A percentile compares a stretch with the other conserved stretches of the same genome.
phyloP scores from a whole-genome alignment of 2,888 invertebrate species.

The Troides helena region DNA sequence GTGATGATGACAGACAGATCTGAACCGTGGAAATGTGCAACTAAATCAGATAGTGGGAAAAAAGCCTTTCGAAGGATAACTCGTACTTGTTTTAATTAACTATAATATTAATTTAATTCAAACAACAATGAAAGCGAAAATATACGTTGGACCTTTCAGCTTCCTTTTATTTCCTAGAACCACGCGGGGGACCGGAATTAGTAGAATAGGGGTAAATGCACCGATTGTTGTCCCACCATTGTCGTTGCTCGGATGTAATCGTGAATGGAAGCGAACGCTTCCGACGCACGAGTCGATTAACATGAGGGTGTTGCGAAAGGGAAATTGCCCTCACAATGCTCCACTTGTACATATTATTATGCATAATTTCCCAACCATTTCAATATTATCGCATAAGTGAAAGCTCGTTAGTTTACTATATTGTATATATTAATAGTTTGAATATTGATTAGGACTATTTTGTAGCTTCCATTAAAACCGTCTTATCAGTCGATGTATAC shows the following conservation, averaged over 20 bases:
- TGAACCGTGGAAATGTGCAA: no score
- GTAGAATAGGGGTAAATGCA: constrained; percentile 37
- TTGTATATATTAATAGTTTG: constrained; percentile 2
- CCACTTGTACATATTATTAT: constrained; percentile 20
- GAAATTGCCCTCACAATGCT: constrained; percentile 46
- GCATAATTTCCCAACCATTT: constrained; percentile 9
- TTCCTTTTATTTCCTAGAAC: constrained; percentile 16
- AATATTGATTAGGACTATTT: constrained; percentile 1
- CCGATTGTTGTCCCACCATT: constrained; percentile 42
- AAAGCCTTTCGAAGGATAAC: no score
- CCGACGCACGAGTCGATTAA: constrained; percentile 47
- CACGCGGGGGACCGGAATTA: constrained; percentile 15
- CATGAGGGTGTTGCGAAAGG: constrained; percentile 44
- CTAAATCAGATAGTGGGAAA: no score
- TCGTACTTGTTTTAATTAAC: no score
- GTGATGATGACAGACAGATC: no score
- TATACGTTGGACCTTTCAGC: not conserved
- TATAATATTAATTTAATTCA: no score
- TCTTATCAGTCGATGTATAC: not conserved
- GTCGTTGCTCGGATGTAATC: constrained; percentile 44
- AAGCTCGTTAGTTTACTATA: constrained; percentile 6
- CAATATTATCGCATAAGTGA: constrained; percentile 16
- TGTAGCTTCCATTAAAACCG: not conserved
- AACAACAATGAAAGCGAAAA: constrained; percentile 4
- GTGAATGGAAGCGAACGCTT: constrained; percentile 41